Evolutionary conservation across 2,888 invertebrate species (phyloP), one percentile per base, ranked within the genome.

Genomic region (Ophion ventricosus): DNA sequence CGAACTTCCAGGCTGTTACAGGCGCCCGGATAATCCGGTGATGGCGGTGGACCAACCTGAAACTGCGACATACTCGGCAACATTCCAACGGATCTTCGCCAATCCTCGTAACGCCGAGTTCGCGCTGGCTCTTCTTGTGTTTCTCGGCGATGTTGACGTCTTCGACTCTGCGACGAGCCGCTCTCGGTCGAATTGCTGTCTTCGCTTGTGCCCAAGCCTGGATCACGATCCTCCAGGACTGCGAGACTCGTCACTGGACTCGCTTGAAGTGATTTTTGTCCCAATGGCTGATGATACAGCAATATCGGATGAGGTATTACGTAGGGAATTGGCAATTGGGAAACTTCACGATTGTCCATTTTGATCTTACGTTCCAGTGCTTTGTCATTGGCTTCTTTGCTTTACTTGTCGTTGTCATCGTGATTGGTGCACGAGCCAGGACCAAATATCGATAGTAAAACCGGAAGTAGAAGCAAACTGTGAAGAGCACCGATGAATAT

Each of bases 401-500:
- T 94, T 17, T 95, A 94, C n/a, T 95, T 93, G 23, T 90, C 88
- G 3, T 91, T 87, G 2, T 88, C 88, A 54, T 94, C 94, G 49
- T 93, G 94, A 3, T 94, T 93, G 23, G 94, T 94, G 89, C 96
- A 96, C 0, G 96, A 96, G 0, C 97, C 97, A 0, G 98, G 97
- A 0, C 98, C 98, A 88, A 98, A 97, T 2, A 98, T 94, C 0
- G 97, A 97, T 0, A 98, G 93, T 1, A 98, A 94, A 2, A 98
- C 98, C 0, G 99, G 99, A 17, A 99, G 94, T 20, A 99, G 94
- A 90, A 99, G 96, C 5, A 99, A 94, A 0, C 98, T 98, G 91
- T 99, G 99, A 95, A 98, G 96, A 3, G 98, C 98, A 61, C 98
- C 98, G 88, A 98, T 97, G 93, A 98, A 97, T 89, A 99, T 98